phyloP scores from a whole-genome alignment of 2,797 vertebrate genomes.

The Podarcis lilfordi region DNA sequence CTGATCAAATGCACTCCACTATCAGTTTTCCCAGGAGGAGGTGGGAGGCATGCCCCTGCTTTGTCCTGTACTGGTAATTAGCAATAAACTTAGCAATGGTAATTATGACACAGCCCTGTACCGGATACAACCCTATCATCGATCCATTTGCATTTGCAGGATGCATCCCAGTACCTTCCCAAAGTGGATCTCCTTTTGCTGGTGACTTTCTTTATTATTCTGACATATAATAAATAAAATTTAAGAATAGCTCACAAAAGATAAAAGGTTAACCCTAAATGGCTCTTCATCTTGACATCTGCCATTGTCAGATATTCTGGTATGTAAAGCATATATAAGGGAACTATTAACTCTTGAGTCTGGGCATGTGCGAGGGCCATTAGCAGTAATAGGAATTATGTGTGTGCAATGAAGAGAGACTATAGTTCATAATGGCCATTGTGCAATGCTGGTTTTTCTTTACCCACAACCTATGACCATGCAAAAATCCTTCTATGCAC shows the following conservation, averaged over 20 bases:
- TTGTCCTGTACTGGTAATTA: neutral
- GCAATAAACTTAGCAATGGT: too few species aligned
- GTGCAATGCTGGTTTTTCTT: slow-evolving; percentile 53
- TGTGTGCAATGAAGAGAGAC: slow-evolving; percentile 66
- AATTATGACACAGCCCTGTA: neutral
- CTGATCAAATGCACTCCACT: neutral
- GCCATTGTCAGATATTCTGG: slow-evolving; percentile 67
- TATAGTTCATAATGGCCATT: slow-evolving; percentile 47
- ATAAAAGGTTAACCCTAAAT: slow-evolving; percentile 58
- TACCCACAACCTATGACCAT: slow-evolving; percentile 60
- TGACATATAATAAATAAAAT: slow-evolving; percentile 64
- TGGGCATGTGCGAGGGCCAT: slow-evolving; percentile 62
- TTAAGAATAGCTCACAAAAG: slow-evolving; percentile 65
- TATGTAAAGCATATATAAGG: slow-evolving; percentile 64
- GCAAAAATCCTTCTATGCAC: slow-evolving; percentile 50
- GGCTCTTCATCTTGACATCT: slow-evolving; percentile 32
- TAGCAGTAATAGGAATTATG: slow-evolving; percentile 69
- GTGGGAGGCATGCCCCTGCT: neutral
- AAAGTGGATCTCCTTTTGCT: neutral
- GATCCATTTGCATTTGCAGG: neutral
- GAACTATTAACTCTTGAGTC: slow-evolving; percentile 50
- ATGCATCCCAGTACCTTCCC: neutral
- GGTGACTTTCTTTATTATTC: slow-evolving; percentile 24
- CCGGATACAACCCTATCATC: neutral
- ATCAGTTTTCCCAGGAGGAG: neutral